Base-by-base conservation (phyloP, 2,888 invertebrate species). In the Caradrina clavipalpis region DNA sequence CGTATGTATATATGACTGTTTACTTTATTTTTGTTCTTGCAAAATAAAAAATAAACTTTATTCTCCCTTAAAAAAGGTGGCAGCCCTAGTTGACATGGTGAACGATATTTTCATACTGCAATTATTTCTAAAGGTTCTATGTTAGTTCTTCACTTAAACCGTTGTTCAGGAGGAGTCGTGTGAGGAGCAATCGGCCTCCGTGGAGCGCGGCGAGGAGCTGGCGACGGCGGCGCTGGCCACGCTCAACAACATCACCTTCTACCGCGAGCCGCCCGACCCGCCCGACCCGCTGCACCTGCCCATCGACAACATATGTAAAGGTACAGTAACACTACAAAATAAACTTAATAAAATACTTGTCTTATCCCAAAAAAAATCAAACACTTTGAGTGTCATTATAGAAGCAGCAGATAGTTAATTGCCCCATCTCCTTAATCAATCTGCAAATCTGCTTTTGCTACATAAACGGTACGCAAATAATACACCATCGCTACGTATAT, bases 161-260 rank as follows among this genome's bases (percentile, higher is more conserved):
- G 8, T 53, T 53, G 17, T 56, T 21, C 54, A 88, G 89, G 79
- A 80, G 5, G 73, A 69, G 11, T 65, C 86, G 2, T 73, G 83
- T 7, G 87, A 86, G 4, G 88, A 89, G 22, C 77, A 72, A 17
- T 50, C 63, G 1, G 83, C 87, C 2, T 81, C 84, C 8, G 68
- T 76, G 2, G 94, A 93, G 63, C 88, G 92, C 0, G 96, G 97
- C 80, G 97, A 98, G 83, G 98, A 98, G 90, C 91, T 98, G 55
- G 97, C 98, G 3, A 96, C 98, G 73, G 98, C 98, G 7, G 97
- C 98, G 17, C 93, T 98, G 56, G 98, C 98, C 11, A 98, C 98
- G 0, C 95, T 98, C 73, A 98, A 98, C 92, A 98, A 98, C 92
- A 95, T 98, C 64, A 98, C 98, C 2, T 98, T 97, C 92, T 98